Conservation (phyloP, 2,113 vertebrate species). For the Burhinus bistriatus region DNA sequence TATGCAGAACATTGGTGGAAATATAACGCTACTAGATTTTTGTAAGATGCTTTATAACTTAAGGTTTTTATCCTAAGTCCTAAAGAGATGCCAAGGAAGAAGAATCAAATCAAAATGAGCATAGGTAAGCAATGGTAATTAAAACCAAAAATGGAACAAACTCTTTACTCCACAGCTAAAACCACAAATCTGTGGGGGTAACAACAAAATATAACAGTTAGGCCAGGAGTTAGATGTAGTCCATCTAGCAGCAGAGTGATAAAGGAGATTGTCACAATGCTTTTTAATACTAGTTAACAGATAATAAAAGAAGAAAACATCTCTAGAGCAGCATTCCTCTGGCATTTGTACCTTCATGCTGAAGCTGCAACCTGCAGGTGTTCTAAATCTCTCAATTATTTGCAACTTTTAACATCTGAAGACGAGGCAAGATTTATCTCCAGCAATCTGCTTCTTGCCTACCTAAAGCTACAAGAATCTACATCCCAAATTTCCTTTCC, state of each 20-base stretch:
- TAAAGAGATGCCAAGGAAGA: background rate
- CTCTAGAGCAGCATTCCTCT: background rate
- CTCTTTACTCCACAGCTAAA: background rate
- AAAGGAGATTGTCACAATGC: background rate
- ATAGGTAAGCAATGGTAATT: background rate
- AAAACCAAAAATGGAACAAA: background rate
- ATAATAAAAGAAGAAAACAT: background rate
- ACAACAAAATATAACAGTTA: background rate
- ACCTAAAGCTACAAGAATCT: background rate
- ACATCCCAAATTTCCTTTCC: background rate
- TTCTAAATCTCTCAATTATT: background rate
- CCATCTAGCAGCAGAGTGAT: background rate
- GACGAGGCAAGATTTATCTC: background rate
- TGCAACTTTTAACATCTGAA: background rate
- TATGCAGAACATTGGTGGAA: background rate
- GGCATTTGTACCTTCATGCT: background rate
- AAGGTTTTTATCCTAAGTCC: background rate
- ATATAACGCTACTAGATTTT: background rate
- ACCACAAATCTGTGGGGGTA: background rate
- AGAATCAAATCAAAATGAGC: background rate
- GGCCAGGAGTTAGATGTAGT: background rate
- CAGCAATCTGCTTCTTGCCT: background rate
- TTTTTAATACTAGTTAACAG: background rate
- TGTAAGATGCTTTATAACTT: background rate
- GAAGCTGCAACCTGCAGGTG: background rate